phyloP scores from a whole-genome alignment of 2,113 vertebrate species.

The Gymnogyps californianus region DNA sequence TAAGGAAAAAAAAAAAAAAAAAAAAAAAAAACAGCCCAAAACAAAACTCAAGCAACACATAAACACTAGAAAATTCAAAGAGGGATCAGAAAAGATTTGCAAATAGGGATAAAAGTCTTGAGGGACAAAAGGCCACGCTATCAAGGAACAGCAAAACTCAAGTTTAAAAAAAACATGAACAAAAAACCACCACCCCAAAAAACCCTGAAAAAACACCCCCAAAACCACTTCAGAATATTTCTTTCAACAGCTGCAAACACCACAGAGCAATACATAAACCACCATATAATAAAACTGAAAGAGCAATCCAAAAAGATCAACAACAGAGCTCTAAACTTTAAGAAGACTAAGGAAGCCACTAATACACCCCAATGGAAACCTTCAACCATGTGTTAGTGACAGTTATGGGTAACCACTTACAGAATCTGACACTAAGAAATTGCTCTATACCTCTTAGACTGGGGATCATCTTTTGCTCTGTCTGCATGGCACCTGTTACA shows the following conservation, averaged over 20 bases:
- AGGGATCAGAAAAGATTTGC: not conserved
- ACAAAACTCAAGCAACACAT: not conserved
- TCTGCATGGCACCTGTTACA: not conserved
- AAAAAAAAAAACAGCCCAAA: not conserved
- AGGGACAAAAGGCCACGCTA: not conserved
- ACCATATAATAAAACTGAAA: not conserved
- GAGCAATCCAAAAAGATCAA: not conserved
- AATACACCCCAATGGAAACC: not conserved
- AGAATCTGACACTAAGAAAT: not conserved
- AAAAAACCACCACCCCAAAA: rapidly evolving
- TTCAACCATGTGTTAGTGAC: not conserved
- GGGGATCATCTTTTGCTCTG: not conserved
- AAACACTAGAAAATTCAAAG: not conserved
- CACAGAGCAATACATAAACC: not conserved
- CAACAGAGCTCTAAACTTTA: not conserved
- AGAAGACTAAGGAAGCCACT: not conserved
- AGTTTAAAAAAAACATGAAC: not conserved
- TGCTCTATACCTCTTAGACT: not conserved
- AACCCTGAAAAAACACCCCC: not conserved
- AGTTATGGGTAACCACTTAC: not conserved
- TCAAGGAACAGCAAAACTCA: not conserved
- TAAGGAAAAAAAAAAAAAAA: not conserved
- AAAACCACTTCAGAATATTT: not conserved
- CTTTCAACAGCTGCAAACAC: not conserved
- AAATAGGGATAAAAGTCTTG: not conserved